These are phyloP conservation scores for Epinephelus moara DNA, from an alignment of 2,113 vertebrate genomes.

Conservation along the genomic window DNA sequence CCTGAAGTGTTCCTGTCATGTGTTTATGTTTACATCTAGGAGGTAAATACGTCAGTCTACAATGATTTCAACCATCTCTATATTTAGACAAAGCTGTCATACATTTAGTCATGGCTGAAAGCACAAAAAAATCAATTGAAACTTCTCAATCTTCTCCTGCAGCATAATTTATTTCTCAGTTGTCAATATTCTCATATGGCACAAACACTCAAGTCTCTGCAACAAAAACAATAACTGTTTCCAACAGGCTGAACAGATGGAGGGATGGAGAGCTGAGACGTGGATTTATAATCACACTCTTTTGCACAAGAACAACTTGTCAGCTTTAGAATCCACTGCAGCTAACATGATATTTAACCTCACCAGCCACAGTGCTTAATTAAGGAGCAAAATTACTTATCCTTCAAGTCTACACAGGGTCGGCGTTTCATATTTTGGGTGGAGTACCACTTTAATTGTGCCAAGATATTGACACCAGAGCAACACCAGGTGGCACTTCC, in stretches of 20 bases:
- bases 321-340: not conserved
- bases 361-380: not conserved
- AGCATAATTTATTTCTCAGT: not conserved
- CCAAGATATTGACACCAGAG: slow-evolving; percentile 13
- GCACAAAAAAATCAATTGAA: too few species aligned
- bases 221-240: slow-evolving; percentile 12
- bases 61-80: not conserved
- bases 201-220: slow-evolving; percentile 5
- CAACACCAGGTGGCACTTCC: slow-evolving; percentile 57
- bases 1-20: not conserved
- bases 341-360: not conserved
- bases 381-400: not conserved
- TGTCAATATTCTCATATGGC: not conserved
- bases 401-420: not conserved
- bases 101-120: too few species aligned
- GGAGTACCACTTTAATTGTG: slow-evolving; percentile 12
- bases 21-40: not conserved
- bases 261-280: slow-evolving; percentile 1
- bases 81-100: too few species aligned
- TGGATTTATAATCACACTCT: not conserved
- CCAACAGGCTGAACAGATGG: slow-evolving; percentile 20
- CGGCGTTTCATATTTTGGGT: not conserved
- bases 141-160: not conserved
- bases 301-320: not conserved
- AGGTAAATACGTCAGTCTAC: not conserved